Conservation (phyloP, 2,797 vertebrate genomes). For the Sebastes paucispinis region DNA sequence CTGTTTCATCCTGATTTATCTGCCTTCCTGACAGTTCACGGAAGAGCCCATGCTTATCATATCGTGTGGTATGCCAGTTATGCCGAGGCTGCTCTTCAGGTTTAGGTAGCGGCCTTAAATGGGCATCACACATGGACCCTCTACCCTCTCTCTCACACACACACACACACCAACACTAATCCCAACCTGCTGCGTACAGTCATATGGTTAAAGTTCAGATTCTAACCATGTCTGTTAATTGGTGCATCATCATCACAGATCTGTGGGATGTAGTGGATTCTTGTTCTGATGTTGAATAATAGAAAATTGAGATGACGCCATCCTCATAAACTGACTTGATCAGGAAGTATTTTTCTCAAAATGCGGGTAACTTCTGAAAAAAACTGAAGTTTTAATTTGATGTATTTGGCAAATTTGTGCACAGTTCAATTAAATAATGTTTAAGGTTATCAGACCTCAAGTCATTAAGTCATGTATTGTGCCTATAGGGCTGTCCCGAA, state of each 20-base stretch:
- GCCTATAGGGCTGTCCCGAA: too few species aligned
- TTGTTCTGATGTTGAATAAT: not conserved
- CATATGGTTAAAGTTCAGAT: not conserved
- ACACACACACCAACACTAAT: not conserved
- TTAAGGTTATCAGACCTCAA: not conserved
- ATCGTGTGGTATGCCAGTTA: conserved; percentile 64
- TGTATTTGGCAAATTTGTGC: not conserved
- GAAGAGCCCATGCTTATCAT: conserved; percentile 53
- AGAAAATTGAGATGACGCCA: not conserved
- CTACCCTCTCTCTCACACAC: not conserved
- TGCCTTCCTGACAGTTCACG: not conserved
- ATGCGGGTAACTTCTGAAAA: not conserved
- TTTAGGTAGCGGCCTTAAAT: conserved; percentile 65
- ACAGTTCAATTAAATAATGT: not conserved
- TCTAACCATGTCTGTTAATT: not conserved
- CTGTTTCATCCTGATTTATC: conserved; percentile 16
- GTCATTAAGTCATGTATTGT: not conserved
- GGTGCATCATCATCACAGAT: not conserved
- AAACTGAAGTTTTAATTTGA: not conserved
- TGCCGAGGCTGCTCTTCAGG: conserved; percentile 46
- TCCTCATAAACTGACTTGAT: not conserved
- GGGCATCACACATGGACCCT: conserved; percentile 45
- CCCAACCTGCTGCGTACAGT: not conserved
- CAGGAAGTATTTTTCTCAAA: not conserved
- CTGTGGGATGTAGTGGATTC: not conserved